Evolutionary conservation across 2,113 vertebrate genomes (phyloP), one percentile per base, ranked within the genome.

Genomic region (Ameiurus melas): DNA sequence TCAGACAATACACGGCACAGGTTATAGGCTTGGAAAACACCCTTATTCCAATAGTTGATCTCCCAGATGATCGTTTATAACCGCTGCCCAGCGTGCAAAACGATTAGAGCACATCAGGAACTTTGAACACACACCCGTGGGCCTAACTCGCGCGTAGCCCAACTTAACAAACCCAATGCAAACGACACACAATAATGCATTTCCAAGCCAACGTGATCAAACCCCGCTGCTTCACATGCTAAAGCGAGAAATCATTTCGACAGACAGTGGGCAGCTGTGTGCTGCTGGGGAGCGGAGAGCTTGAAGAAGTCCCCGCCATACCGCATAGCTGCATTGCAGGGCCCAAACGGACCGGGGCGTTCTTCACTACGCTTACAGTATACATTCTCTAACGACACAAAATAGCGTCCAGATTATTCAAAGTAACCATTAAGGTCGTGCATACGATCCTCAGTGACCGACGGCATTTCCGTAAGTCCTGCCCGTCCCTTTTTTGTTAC

Each of bases 341-440:
- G 94, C 94, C 94, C 92, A 90, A 62, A 91, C 89, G 86, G 92
- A 92, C 91, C 80, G 94, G 94, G 94, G 94, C 95, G 94, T 94
- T 92, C 51, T 64, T 60, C 19, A 14, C 73, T 36, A 9, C 77
- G 13, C 36, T 36, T 2, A 68, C n/a, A 87, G 5, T 85, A 55
- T 0, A 53, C 19, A 36, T 39, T 0, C 13, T 27, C 25, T 22
- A 62, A 30, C 51, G 33, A 47, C n/a, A 58, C n/a, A 8, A 51
- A 68, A 51, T 3, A 27, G 12, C 60, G 13, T 1, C 9, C 27
- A 33, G 5, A 39, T 27, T 39, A 4, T 25, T 36, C 2, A 36
- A 55, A 73, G 30, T 33, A 14, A 71, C 25, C 51, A 17, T 3
- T 22, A 17, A 5, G 3, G 30, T 39, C 36, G 58, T 64, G 75